phyloP scores from a whole-genome alignment of 2,797 vertebrate genomes.

The Hipposideros larvatus region DNA sequence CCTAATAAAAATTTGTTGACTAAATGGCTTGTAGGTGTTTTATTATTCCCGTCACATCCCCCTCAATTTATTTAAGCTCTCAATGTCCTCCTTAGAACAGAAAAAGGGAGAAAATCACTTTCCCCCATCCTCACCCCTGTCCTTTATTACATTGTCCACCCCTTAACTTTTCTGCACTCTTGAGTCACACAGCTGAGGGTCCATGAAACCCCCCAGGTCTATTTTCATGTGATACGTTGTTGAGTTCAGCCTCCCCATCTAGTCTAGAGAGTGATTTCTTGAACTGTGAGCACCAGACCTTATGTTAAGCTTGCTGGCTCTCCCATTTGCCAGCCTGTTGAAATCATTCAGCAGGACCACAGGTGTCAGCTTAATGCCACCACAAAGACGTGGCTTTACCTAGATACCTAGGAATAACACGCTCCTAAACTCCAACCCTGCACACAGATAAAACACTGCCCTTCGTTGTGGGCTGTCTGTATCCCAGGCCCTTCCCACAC shows the following conservation, averaged over 20 bases:
- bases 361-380: constrained; percentile 55
- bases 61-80: not conserved
- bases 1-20: not conserved
- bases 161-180: not conserved
- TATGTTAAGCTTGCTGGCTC: not conserved
- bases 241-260: not conserved
- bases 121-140: not conserved
- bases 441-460: not conserved
- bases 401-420: constrained; percentile 63
- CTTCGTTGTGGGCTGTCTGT: not conserved
- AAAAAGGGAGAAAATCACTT: not conserved
- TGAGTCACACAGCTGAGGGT: not conserved
- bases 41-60: not conserved
- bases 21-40: not conserved
- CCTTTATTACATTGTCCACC: not conserved
- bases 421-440: not conserved
- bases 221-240: not conserved
- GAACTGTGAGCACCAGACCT: not conserved
- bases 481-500: not conserved
- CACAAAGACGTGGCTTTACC: constrained; percentile 60
- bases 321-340: not conserved
- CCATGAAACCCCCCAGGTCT: not conserved
- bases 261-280: not conserved
- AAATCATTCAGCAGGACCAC: constrained; percentile 58
- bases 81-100: not conserved